Conservation (phyloP, 2,888 invertebrate species). For the Acrocera orbiculus region DNA sequence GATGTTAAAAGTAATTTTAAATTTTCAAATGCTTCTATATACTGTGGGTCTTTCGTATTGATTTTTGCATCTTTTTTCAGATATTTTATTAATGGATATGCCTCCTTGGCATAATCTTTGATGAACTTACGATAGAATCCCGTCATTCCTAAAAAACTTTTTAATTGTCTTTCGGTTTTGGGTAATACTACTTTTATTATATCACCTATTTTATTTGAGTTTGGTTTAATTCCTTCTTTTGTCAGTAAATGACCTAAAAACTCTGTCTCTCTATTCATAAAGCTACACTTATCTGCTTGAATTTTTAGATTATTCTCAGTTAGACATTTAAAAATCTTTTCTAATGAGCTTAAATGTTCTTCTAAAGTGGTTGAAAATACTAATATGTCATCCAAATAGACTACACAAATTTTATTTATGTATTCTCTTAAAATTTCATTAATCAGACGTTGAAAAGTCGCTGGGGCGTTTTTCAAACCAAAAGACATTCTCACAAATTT, state of each 20-base stretch:
- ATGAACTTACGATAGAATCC: neutral
- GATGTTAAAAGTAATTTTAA: constrained; percentile 7
- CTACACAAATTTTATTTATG: constrained; percentile 3
- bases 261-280: constrained; percentile 1
- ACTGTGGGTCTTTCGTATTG: constrained; percentile 5
- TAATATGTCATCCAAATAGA: constrained; percentile 7
- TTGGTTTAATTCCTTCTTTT: neutral
- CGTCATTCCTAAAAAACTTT: constrained; percentile 2
- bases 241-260: neutral
- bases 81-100: constrained; percentile 9
- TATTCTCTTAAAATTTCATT: constrained; percentile 8
- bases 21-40: constrained; percentile 10
- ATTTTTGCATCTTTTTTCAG: neutral
- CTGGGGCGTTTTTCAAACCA: constrained; percentile 6
- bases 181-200: neutral
- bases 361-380: constrained; percentile 8
- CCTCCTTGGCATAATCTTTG: neutral
- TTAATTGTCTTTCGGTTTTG: neutral
- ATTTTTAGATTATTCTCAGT: constrained; percentile 2
- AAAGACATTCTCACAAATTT: constrained; percentile 10
- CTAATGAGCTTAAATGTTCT: constrained; percentile 2
- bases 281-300: constrained; percentile 1
- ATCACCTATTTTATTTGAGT: neutral
- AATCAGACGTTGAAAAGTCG: constrained; percentile 9
- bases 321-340: neutral